A percentile compares a stretch with the other conserved stretches of the same genome.
Evolutionary conservation across 2,888 invertebrate genomes (phyloP).

Genomic region (Eupithecia insigniata): DNA sequence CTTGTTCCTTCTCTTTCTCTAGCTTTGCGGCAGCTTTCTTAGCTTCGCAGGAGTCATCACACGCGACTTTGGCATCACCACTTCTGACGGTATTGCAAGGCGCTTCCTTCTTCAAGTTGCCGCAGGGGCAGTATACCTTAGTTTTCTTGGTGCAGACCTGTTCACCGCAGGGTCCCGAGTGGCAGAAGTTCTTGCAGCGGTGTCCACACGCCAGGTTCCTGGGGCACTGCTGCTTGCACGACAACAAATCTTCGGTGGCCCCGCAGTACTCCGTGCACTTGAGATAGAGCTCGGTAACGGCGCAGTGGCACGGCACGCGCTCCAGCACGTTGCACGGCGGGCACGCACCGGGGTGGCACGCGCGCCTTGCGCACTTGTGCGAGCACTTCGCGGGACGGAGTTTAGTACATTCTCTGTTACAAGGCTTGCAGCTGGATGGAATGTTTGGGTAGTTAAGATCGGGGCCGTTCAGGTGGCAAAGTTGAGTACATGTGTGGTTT

Average conservation of each 20-base stretch:
- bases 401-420: slow-evolving; percentile 84
- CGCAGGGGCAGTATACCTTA: slow-evolving; percentile 91
- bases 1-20: slow-evolving; percentile 82
- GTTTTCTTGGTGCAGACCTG: slow-evolving; percentile 91
- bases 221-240: slow-evolving; percentile 94
- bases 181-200: slow-evolving; percentile 89
- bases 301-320: slow-evolving; percentile 92
- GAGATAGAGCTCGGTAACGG: slow-evolving; percentile 89
- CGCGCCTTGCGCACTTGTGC: slow-evolving; percentile 87
- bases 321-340: slow-evolving; percentile 89
- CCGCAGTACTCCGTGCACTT: slow-evolving; percentile 88
- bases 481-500: slow-evolving; percentile 89
- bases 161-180: slow-evolving; percentile 88
- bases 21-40: slow-evolving; percentile 83
- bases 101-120: slow-evolving; percentile 89
- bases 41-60: slow-evolving; percentile 86
- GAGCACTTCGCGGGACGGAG: slow-evolving; percentile 88
- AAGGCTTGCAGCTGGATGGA: slow-evolving; percentile 71
- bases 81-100: slow-evolving; percentile 85
- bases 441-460: slow-evolving; percentile 74
- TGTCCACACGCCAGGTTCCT: slow-evolving; percentile 95
- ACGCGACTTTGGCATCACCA: slow-evolving; percentile 79
- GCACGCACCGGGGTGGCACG: slow-evolving; percentile 90
- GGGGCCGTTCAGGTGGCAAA: slow-evolving; percentile 86
- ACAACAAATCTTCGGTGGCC: slow-evolving; percentile 77